Base-by-base conservation (phyloP, 2,888 invertebrate genomes). In the Dicroscelio sp. region DNA sequence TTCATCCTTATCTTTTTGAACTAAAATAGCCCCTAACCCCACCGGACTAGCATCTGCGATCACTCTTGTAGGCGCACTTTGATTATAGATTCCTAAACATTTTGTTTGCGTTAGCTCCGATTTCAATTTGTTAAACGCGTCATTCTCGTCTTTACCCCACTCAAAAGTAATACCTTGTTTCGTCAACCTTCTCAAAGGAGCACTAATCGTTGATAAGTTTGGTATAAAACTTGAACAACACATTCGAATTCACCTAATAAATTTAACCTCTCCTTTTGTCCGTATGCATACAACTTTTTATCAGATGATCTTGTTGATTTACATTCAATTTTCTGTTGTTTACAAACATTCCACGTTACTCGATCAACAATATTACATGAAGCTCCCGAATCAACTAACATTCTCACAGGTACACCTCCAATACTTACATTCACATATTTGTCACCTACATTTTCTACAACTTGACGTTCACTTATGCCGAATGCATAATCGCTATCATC, bases 1-100 rank as follows among this genome's bases (percentile, higher is more conserved):
- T 0, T 92, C 94, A 31, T 90, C 90, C 0, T 86, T 12, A 27
- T 92, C 80, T 6, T 88, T 85, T 85, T 96, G 96, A 17, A 94
- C 93, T n/a, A 96, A 76, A 6, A 96, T 96, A 4, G 93, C 95
- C 6, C 96, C 96, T 10, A 96, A 55, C 0, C 93, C 95, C 4
- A 96, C 95, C 6, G 96, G 95, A n/a, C n/a, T n/a, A n/a, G n/a
- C n/a, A n/a, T n/a, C n/a, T n/a, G n/a, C n/a, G n/a, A n/a, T n/a
- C n/a, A n/a, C n/a, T n/a, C n/a, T n/a, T 10, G 96, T 96, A 27
- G 89, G 91, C 23, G 93, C 93, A 1, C 92, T 86, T 38, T 90
- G 93, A 79, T 96, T 92, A 71, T 94, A 96, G 79, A 95, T 95
- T 43, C 94, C 95, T 17, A 96, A 92, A 10, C 93, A 92, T 38